Percentiles rank a stretch among this genome's conserved stretches.
These are phyloP conservation scores for Lapara coniferarum DNA, from an alignment of 2,888 invertebrate genomes.

Conservation along the genomic window DNA sequence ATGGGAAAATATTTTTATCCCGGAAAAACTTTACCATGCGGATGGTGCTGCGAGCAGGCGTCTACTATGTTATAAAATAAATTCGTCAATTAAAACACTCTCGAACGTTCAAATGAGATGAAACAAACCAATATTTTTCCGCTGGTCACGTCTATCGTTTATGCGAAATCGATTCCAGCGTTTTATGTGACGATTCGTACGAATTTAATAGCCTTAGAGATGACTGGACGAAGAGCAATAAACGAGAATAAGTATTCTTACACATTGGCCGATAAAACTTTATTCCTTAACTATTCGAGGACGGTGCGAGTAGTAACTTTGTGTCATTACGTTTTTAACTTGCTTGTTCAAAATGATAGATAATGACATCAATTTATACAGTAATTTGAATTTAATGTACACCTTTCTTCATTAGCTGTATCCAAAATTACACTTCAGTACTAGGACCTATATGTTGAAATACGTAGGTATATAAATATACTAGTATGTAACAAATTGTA, in stretches of 20 bases:
- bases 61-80: background rate
- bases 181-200: slow-evolving; percentile 80
- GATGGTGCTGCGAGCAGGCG: too few species aligned
- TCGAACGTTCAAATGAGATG: slow-evolving; percentile 63
- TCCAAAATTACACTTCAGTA: background rate
- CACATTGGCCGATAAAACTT: slow-evolving; percentile 76
- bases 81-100: slow-evolving; percentile 40
- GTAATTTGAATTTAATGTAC: slow-evolving; percentile 48
- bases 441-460: background rate
- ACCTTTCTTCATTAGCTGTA: slow-evolving; percentile 20
- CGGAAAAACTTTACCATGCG: too few species aligned
- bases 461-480: background rate
- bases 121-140: slow-evolving; percentile 54
- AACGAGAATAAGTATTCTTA: slow-evolving; percentile 78
- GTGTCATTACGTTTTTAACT: slow-evolving; percentile 46
- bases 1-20: too few species aligned
- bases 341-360: slow-evolving; percentile 37
- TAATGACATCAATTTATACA: slow-evolving; percentile 43
- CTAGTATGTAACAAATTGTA: too few species aligned
- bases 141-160: slow-evolving; percentile 79
- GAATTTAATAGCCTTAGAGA: slow-evolving; percentile 78
- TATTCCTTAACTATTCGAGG: slow-evolving; percentile 60
- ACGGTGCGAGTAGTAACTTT: slow-evolving; percentile 45
- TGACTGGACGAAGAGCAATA: slow-evolving; percentile 78
- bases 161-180: slow-evolving; percentile 80